These are phyloP conservation scores for Rhodophaea formosa DNA, from an alignment of 2,888 invertebrate species.

Conservation along the genomic window DNA sequence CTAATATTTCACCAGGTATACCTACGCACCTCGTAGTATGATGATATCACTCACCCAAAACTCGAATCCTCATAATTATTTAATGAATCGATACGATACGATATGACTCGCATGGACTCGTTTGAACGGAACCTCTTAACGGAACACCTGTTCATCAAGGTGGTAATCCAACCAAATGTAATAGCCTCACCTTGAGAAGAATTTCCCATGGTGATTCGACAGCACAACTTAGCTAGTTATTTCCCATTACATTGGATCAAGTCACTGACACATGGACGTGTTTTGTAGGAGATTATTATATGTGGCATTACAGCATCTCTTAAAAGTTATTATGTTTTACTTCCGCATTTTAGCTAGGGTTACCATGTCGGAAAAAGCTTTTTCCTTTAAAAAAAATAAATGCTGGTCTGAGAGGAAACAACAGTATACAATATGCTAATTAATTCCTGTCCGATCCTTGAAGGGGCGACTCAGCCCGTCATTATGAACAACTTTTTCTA, in stretches of 20 bases:
- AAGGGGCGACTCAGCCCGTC: too few relatives aligned
- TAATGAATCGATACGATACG: neutral
- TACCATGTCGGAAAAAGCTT: neutral
- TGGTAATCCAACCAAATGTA: neutral
- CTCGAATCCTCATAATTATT: neutral
- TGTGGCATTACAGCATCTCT: neutral
- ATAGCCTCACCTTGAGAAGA: neutral
- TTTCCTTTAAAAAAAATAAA: too few relatives aligned
- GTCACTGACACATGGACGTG: constrained; percentile 3
- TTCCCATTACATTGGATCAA: neutral
- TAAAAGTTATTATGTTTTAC: neutral
- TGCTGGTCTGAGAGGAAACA: too few relatives aligned
- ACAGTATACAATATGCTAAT: too few relatives aligned
- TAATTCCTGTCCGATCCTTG: too few relatives aligned
- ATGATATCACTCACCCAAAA: neutral
- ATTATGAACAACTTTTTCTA: too few relatives aligned
- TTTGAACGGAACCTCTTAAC: neutral
- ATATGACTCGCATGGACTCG: neutral
- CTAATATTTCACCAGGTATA: too few relatives aligned
- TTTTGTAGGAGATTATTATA: neutral
- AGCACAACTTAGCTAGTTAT: neutral
- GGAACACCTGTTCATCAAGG: neutral
- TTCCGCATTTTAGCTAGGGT: neutral
- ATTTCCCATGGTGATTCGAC: neutral
- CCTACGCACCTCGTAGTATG: neutral